Evolutionary conservation across 2,888 invertebrate genomes (phyloP).

Genomic region (Ligdia adustata): DNA sequence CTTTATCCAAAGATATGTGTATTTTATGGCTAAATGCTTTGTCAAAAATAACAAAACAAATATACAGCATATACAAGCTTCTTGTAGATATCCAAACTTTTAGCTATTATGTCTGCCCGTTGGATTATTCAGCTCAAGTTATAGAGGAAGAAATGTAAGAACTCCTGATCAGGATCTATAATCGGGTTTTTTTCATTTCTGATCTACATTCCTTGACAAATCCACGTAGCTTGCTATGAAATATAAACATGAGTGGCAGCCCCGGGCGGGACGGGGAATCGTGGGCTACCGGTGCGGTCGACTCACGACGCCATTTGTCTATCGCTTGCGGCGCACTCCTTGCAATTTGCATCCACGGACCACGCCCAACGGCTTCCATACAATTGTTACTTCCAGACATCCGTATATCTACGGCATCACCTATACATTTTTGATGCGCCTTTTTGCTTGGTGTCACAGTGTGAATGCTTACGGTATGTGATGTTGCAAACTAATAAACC

Average conservation of each 20-base stretch:
- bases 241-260: constrained; percentile 37
- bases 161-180: too few relatives aligned
- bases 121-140: too few relatives aligned
- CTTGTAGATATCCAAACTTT: too few relatives aligned
- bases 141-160: too few relatives aligned
- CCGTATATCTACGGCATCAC: constrained; percentile 19
- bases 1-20: too few relatives aligned
- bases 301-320: constrained; percentile 77
- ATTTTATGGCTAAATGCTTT: too few relatives aligned
- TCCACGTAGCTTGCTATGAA: constrained; percentile 20
- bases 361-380: constrained; percentile 76
- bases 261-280: constrained; percentile 48
- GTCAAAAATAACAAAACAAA: too few relatives aligned
- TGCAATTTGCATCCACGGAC: constrained; percentile 75
- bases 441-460: constrained; percentile 9
- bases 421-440: constrained; percentile 21
- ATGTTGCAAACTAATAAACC: too few relatives aligned
- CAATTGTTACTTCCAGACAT: constrained; percentile 57
- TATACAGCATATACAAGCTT: too few relatives aligned
- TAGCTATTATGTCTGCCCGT: too few relatives aligned
- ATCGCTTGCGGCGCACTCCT: constrained; percentile 58
- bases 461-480: too few relatives aligned
- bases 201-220: background rate
- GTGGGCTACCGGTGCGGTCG: constrained; percentile 80
- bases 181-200: too few relatives aligned